These are phyloP conservation scores for Spilarctia lutea DNA, from an alignment of 2,888 invertebrate genomes.

Conservation along the genomic window DNA sequence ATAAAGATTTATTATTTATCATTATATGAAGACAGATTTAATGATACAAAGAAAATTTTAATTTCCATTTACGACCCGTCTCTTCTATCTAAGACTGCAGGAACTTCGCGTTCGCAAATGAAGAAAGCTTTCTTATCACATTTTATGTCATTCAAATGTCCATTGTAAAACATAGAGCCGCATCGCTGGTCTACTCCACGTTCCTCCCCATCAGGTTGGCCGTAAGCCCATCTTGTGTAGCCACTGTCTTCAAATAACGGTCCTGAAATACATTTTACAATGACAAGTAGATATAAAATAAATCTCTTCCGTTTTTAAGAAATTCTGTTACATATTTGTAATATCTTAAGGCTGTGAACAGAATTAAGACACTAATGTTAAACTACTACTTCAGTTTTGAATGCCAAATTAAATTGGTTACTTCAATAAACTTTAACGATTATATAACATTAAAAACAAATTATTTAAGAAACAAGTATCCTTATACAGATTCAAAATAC, in stretches of 20 bases:
- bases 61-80: neutral
- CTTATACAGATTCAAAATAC: no score
- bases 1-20: no score
- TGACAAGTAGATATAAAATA: neutral
- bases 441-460: no score
- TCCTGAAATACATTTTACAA: neutral
- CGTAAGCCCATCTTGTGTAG: slow-evolving; percentile 5
- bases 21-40: neutral
- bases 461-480: no score
- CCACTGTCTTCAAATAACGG: slow-evolving; percentile 7
- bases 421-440: no score
- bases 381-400: no score
- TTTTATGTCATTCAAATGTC: slow-evolving; percentile 58
- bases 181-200: slow-evolving; percentile 22
- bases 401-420: no score
- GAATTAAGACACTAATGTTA: no score
- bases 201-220: neutral
- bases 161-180: slow-evolving; percentile 63
- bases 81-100: neutral
- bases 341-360: neutral
- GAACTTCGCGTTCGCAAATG: slow-evolving; percentile 60
- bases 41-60: neutral
- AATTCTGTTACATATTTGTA: neutral
- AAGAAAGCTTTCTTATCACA: slow-evolving; percentile 54
- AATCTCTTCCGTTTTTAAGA: neutral